phyloP scores from a whole-genome alignment of 2,113 vertebrate genomes.

The Thymallus thymallus region DNA sequence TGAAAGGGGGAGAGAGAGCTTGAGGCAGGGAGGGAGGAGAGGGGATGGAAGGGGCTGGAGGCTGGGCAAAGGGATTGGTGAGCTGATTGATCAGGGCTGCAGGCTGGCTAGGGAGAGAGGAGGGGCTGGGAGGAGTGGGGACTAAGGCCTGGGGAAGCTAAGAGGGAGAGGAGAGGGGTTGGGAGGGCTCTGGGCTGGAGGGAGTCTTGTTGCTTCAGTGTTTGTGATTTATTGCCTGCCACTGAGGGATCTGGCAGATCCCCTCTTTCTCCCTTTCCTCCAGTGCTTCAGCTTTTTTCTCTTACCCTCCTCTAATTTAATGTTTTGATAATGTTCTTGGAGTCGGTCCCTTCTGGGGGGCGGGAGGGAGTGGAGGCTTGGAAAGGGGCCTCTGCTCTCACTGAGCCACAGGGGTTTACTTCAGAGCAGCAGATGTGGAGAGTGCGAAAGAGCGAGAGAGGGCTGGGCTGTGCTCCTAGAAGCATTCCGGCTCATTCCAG shows the following conservation, averaged over 20 bases:
- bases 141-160: conserved; percentile 41
- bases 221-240: conserved; percentile 72
- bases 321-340: conserved; percentile 73
- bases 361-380: conserved; percentile 49
- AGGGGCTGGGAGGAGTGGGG: conserved; percentile 16
- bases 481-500: conserved; percentile 66
- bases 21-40: not conserved
- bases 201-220: conserved; percentile 63
- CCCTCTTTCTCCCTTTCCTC: conserved; percentile 26
- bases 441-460: conserved; percentile 20
- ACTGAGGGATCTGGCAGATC: conserved; percentile 62
- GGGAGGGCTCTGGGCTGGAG: conserved; percentile 35
- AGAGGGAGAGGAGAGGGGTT: conserved; percentile 37
- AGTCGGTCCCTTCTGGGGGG: conserved; percentile 48
- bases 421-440: conserved; percentile 77
- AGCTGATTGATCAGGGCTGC: conserved; percentile 39
- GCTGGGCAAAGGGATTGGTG: conserved; percentile 21
- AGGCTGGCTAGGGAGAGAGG: conserved; percentile 31
- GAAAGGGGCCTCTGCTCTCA: conserved; percentile 56
- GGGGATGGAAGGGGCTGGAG: not conserved
- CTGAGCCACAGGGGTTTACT: conserved; percentile 69
- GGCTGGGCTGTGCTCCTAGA: conserved; percentile 50
- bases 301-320: conserved; percentile 15
- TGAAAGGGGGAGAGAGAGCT: conserved; percentile 14
- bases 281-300: conserved; percentile 21